These are phyloP conservation scores for Chunga burmeisteri DNA, from an alignment of 2,113 vertebrate species.

Conservation along the genomic window DNA sequence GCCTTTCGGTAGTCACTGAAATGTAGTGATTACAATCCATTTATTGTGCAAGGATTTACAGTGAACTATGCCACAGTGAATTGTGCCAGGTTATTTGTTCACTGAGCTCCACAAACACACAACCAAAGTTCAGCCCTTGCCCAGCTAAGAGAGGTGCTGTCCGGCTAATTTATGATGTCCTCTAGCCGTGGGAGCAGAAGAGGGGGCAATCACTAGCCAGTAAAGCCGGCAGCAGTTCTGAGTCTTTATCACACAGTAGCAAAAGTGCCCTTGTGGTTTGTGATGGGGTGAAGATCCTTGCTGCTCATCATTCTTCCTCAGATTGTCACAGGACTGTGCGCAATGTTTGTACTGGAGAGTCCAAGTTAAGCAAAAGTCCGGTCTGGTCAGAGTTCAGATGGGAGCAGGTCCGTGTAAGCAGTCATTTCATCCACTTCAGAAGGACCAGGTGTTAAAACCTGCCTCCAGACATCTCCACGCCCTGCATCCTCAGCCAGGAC, in stretches of 20 bases:
- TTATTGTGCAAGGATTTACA: conserved; percentile 2
- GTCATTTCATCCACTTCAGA: neutral
- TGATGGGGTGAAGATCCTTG: neutral
- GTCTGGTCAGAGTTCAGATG: neutral
- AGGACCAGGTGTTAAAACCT: neutral
- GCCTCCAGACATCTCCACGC: neutral
- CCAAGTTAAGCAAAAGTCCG: neutral
- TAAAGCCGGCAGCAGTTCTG: neutral
- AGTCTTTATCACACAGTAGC: neutral
- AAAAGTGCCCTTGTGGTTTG: neutral
- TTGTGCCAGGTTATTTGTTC: neutral
- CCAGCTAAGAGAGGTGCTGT: neutral
- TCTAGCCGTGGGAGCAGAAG: neutral
- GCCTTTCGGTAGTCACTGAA: neutral
- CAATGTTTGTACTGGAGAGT: neutral
- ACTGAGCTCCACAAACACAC: neutral
- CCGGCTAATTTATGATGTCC: neutral
- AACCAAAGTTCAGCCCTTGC: neutral
- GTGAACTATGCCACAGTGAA: neutral
- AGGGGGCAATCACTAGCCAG: neutral
- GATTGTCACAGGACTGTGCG: neutral
- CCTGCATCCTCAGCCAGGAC: neutral
- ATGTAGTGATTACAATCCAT: neutral
- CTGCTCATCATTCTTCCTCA: neutral
- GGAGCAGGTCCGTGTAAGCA: neutral